Conservation (phyloP, 1,140 invertebrate species). For the Hetaerina americana region DNA sequence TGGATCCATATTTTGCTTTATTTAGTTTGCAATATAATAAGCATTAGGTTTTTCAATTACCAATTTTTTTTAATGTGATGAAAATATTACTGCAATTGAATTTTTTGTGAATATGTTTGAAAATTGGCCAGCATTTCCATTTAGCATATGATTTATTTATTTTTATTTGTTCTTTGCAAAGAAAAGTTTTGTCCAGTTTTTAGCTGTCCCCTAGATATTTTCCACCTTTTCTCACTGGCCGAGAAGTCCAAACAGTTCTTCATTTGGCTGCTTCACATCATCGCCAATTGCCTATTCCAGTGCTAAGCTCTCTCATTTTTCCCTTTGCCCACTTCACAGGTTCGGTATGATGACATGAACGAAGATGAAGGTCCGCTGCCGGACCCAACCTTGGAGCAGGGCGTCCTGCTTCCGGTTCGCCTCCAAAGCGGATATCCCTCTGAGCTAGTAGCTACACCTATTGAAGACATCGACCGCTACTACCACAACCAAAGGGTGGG, state of each 20-base stretch:
- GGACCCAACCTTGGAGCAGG: constrained; percentile 84
- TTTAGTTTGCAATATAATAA: background rate
- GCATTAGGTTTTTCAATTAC: background rate
- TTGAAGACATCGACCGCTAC: constrained; percentile 90
- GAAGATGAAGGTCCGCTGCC: constrained; percentile 90
- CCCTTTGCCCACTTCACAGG: no score
- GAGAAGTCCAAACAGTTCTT: no score
- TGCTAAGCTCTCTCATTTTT: no score
- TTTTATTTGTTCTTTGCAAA: constrained; percentile 24
- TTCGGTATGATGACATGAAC: constrained; percentile 89
- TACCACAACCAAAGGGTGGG: constrained; percentile 83
- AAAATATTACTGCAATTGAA: background rate
- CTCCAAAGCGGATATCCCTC: constrained; percentile 79
- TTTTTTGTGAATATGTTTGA: constrained; percentile 1
- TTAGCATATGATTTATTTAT: background rate
- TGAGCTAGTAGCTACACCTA: constrained; percentile 80
- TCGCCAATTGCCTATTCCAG: no score
- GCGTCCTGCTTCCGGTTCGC: constrained; percentile 74
- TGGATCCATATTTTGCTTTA: background rate
- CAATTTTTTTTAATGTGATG: constrained; percentile 13
- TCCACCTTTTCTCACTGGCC: background rate
- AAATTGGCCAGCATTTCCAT: background rate
- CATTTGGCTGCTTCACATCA: no score
- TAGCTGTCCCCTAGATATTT: background rate
- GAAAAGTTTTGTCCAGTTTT: background rate